phyloP scores from a whole-genome alignment of 1,140 invertebrate genomes.

The Diabrotica undecimpunctata region DNA sequence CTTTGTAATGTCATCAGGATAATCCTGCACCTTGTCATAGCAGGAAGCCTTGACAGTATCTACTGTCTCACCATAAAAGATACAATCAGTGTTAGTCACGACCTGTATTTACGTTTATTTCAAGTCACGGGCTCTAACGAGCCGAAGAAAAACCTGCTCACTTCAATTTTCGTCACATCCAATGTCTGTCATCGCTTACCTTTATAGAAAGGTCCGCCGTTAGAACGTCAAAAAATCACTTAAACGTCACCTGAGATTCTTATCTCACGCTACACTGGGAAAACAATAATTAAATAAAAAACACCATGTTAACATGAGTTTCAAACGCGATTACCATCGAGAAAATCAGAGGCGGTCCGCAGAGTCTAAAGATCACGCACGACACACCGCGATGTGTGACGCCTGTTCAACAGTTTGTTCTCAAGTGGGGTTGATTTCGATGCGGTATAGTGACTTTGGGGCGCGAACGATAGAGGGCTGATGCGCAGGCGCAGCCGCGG shows the following conservation, averaged over 20 bases:
- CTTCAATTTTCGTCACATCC: too few species aligned
- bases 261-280: slow-evolving; percentile 29
- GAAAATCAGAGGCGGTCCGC: slow-evolving; percentile 6
- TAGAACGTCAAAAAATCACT: slow-evolving; percentile 10
- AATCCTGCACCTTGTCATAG: too few species aligned
- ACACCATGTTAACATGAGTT: slow-evolving; percentile 36
- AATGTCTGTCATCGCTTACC: neutral
- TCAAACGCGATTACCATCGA: slow-evolving; percentile 6
- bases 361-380: slow-evolving; percentile 13
- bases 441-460: slow-evolving; percentile 37
- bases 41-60: too few species aligned
- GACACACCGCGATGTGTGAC: neutral
- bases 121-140: too few species aligned
- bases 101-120: too few species aligned
- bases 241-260: slow-evolving; percentile 16
- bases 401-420: slow-evolving; percentile 39
- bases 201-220: slow-evolving; percentile 5
- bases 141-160: too few species aligned
- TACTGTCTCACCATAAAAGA: too few species aligned
- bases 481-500: slow-evolving; percentile 34
- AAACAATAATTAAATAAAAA: slow-evolving; percentile 34
- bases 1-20: too few species aligned
- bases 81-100: too few species aligned
- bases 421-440: slow-evolving; percentile 42
- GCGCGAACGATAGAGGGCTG: slow-evolving; percentile 40